A percentile compares a stretch with the other conserved stretches of the same genome.
These are phyloP conservation scores for Cinara cedri DNA, from an alignment of 2,888 invertebrate genomes.

Conservation along the genomic window DNA sequence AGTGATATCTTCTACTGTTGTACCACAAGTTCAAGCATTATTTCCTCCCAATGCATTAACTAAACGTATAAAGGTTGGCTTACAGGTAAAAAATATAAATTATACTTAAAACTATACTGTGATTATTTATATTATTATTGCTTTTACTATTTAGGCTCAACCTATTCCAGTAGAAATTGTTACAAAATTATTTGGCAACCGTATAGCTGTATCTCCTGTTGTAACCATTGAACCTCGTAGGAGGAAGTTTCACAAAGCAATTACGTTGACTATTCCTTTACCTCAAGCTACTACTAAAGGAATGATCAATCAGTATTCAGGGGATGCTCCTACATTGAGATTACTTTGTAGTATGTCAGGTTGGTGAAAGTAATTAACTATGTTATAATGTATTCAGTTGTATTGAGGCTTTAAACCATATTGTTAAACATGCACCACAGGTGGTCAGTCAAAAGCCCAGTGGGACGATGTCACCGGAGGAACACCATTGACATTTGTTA, in stretches of 20 bases:
- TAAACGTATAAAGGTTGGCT: slow-evolving; percentile 97
- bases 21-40: slow-evolving; percentile 84
- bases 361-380: slow-evolving; percentile 62
- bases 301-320: slow-evolving; percentile 85
- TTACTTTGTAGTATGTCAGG: slow-evolving; percentile 94
- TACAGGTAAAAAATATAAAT: slow-evolving; percentile 71
- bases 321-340: slow-evolving; percentile 82
- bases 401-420: neutral
- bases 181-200: slow-evolving; percentile 88
- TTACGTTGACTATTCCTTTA: slow-evolving; percentile 94
- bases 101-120: too few relatives aligned
- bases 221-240: slow-evolving; percentile 97
- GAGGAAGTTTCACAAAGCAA: slow-evolving; percentile 97
- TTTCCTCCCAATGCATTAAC: slow-evolving; percentile 96
- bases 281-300: slow-evolving; percentile 73
- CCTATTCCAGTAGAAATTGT: slow-evolving; percentile 85
- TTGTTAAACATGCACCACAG: slow-evolving; percentile 63
- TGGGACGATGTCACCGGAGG: slow-evolving; percentile 99
- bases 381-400: neutral
- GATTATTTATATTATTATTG: neutral
- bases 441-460: slow-evolving; percentile 93
- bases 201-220: slow-evolving; percentile 96
- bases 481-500: slow-evolving; percentile 93
- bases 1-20: slow-evolving; percentile 90
- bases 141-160: slow-evolving; percentile 74